A percentile compares a stretch with the other conserved stretches of the same genome.
Evolutionary conservation across 1,140 invertebrate genomes (phyloP).

Genomic region (Drosophila miranda): DNA sequence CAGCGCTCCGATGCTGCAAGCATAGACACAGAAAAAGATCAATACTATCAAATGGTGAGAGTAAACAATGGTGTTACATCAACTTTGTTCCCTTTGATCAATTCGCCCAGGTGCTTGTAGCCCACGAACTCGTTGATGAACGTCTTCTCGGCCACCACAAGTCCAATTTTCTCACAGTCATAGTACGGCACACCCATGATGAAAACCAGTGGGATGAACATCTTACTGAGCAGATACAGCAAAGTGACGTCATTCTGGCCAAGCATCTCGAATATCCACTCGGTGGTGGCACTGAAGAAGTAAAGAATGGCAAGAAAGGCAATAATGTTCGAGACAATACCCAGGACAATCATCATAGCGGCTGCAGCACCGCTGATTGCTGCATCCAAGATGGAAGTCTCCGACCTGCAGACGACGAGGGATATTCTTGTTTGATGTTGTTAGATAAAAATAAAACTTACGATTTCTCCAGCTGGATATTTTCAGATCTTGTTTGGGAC

Average conservation of each 20-base stretch:
- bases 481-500: slow-evolving; percentile 86
- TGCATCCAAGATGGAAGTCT: slow-evolving; percentile 92
- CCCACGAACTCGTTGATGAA: slow-evolving; percentile 95
- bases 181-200: slow-evolving; percentile 88
- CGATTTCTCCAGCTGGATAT: slow-evolving; percentile 85
- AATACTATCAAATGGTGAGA: neutral
- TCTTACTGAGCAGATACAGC: slow-evolving; percentile 87
- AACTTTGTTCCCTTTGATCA: slow-evolving; percentile 84
- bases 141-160: slow-evolving; percentile 93
- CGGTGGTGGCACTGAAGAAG: slow-evolving; percentile 90
- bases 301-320: slow-evolving; percentile 93
- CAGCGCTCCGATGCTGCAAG: slow-evolving; percentile 86
- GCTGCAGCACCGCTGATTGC: slow-evolving; percentile 91
- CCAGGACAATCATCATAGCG: slow-evolving; percentile 90
- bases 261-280: slow-evolving; percentile 90
- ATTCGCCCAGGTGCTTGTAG: slow-evolving; percentile 88
- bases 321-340: slow-evolving; percentile 94
- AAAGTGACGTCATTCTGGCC: slow-evolving; percentile 84
- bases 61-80: slow-evolving; percentile 83
- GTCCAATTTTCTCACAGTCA: slow-evolving; percentile 89
- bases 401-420: slow-evolving; percentile 84
- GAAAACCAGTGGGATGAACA: slow-evolving; percentile 92
- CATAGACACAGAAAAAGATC: neutral
- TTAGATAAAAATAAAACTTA: slow-evolving; percentile 73
- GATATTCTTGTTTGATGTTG: neutral